Evolutionary conservation across 2,888 invertebrate species (phyloP), one percentile per base, ranked within the genome.

Genomic region (Melieria omissa): DNA sequence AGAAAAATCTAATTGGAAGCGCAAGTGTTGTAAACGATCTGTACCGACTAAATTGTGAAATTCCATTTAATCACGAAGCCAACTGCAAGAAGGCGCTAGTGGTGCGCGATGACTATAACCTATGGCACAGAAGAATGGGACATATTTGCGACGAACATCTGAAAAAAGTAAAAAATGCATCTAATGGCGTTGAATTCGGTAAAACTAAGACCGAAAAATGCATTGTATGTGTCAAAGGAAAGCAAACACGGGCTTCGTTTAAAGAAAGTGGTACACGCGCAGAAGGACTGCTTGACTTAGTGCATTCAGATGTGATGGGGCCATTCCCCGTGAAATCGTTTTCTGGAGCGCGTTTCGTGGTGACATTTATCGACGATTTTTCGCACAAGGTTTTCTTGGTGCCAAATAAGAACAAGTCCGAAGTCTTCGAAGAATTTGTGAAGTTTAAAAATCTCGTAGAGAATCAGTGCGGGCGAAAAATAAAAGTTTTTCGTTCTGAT

Each of bases 51-150:
- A n/a, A n/a, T n/a, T n/a, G n/a, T n/a, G n/a, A n/a, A n/a, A n/a
- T n/a, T n/a, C 49, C 49, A 49, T 49, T 3, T 12, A 12, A 3
- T 10, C 8, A 12, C 49, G 7, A 41, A 29, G 46, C 57, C 29
- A n/a, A n/a, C n/a, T n/a, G n/a, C n/a, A n/a, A n/a, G n/a, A n/a
- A n/a, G n/a, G n/a, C n/a, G n/a, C n/a, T n/a, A n/a, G n/a, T n/a
- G n/a, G n/a, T 75, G 65, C 58, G 67, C 42, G 60, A 63, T 29
- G 29, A 49, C 41, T 60, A 61, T 14, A 41, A 72, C 42, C 62
- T 78, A 7, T 79, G 80, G 79, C 79, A 79, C 60, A 71, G 74
- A 3, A 64, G 79, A 45, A 49, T 79, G 29, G 78, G 77, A 14
- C 78, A 78, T 41, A 75, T 79, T 44, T 77, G 76, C 62, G 49